Base-by-base conservation (phyloP, 2,113 vertebrate genomes). In the Bos indicus region DNA sequence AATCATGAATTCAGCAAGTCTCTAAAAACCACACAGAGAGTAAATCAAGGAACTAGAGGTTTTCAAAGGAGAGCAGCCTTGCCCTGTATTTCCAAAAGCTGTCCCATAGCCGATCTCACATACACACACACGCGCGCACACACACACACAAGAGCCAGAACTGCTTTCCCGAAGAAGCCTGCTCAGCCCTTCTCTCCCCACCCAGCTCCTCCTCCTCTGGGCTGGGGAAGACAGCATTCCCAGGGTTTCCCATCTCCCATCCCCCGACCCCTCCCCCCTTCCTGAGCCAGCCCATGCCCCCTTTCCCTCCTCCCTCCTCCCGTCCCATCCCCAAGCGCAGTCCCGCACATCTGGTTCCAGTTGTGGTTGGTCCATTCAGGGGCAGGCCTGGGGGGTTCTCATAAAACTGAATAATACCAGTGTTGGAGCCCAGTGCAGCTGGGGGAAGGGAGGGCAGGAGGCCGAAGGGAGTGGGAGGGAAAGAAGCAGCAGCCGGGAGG, bases 291-390 rank as follows among this genome's bases (percentile, higher is more conserved):
- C 74, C 92, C 95, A 15, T 51, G 28, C 88, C 96, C 94, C 77
- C 60, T 87, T 59, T 67, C 81, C 86, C 71, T 67, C 26, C 62
- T 28, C 62, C 83, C 30, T 57, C 26, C 40, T 10, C 87, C 62
- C 36, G 48, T 86, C 67, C 3, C 28, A 56, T n/a, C 60, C 84
- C 87, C 71, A 56, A 33, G 88, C 40, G 43, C 96, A 74, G 86
- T 87, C 94, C 26, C 84, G 94, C 97, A 98, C 98, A 98, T 98
- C 98, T 98, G 98, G 97, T 98, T 98, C 97, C 97, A 98, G 98
- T 98, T 98, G 98, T 98, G 98, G 98, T 98, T 91, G 96, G 95
- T 97, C 97, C 97, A 40, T 98, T 97, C 97, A 97, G 93, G 97
- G 98, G 97, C 95, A 98, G 97, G 94, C 95, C 95, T 82, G 94